Percentiles rank a stretch among this genome's conserved stretches.
Conservation (phyloP, 2,113 vertebrate species). For the Caretta caretta region DNA sequence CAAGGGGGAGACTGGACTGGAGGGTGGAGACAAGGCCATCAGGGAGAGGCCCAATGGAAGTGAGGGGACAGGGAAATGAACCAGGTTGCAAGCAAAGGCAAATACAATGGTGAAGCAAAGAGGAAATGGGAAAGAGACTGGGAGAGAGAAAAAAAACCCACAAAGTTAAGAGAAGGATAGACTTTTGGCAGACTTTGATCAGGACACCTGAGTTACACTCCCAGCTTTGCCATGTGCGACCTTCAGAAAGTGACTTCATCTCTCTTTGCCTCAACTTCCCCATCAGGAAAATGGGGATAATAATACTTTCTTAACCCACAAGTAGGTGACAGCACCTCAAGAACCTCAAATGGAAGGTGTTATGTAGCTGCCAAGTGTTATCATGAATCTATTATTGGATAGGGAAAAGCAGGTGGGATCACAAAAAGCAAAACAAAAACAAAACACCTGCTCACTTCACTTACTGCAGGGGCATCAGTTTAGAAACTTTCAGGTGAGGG, state of each 20-base stretch:
- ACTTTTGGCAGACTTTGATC: background rate
- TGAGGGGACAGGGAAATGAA: too few species aligned
- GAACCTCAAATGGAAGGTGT: too few species aligned
- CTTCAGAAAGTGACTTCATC: background rate
- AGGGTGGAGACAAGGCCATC: background rate
- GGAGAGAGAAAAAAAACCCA: background rate
- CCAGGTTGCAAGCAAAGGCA: too few species aligned
- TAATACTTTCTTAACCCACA: background rate
- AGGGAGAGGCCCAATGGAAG: background rate
- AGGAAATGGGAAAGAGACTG: background rate
- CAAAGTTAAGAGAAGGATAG: background rate
- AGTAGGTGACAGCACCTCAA: background rate
- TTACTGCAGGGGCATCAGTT: too few species aligned
- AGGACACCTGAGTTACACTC: background rate
- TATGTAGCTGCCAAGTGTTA: background rate
- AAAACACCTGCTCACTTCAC: too few species aligned
- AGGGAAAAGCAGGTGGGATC: too few species aligned
- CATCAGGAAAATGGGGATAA: background rate
- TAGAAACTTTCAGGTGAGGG: too few species aligned
- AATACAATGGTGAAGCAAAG: background rate
- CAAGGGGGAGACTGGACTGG: background rate
- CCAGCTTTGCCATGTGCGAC: background rate
- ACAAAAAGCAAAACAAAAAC: too few species aligned
- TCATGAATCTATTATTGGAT: too few species aligned
- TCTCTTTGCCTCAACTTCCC: background rate